Percentiles rank a stretch among this genome's conserved stretches.
Evolutionary conservation across 2,797 vertebrate genomes (phyloP).

Genomic region (Galaxias olidus): DNA sequence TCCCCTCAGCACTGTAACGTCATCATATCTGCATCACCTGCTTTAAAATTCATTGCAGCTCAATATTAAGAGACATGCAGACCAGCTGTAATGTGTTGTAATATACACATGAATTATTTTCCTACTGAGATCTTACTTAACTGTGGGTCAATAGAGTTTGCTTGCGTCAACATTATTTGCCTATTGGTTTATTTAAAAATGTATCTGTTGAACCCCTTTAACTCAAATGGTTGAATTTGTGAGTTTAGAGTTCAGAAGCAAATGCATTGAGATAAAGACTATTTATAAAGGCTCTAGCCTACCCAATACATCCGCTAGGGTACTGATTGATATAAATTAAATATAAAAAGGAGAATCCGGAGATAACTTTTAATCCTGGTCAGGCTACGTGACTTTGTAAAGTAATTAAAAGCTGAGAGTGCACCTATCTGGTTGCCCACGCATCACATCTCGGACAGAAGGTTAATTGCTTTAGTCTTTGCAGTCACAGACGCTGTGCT

Average conservation of each 20-base stretch:
- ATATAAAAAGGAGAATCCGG: too few species aligned
- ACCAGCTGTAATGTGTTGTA: not conserved
- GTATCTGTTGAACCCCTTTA: too few species aligned
- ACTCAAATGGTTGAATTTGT: too few species aligned
- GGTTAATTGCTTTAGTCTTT: slow-evolving; percentile 67
- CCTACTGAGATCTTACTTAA: slow-evolving; percentile 39
- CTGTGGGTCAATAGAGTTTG: slow-evolving; percentile 25
- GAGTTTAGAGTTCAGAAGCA: too few species aligned
- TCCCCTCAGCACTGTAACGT: slow-evolving; percentile 10
- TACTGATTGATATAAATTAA: too few species aligned
- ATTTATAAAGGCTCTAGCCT: too few species aligned
- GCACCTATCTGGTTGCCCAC: slow-evolving; percentile 48
- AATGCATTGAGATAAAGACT: too few species aligned
- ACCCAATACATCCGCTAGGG: too few species aligned
- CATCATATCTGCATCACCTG: slow-evolving; percentile 19
- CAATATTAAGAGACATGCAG: slow-evolving; percentile 26
- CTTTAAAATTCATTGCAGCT: slow-evolving; percentile 40
- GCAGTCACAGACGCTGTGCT: slow-evolving; percentile 18
- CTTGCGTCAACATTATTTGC: slow-evolving; percentile 19
- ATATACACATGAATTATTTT: slow-evolving; percentile 20
- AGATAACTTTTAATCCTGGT: slow-evolving; percentile 57
- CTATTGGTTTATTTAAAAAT: too few species aligned
- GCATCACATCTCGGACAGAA: slow-evolving; percentile 53
- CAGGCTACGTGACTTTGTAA: slow-evolving; percentile 34
- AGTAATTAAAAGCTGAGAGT: slow-evolving; percentile 62